phyloP scores from a whole-genome alignment of 2,888 invertebrate genomes.

The Drosophila infuscata region DNA sequence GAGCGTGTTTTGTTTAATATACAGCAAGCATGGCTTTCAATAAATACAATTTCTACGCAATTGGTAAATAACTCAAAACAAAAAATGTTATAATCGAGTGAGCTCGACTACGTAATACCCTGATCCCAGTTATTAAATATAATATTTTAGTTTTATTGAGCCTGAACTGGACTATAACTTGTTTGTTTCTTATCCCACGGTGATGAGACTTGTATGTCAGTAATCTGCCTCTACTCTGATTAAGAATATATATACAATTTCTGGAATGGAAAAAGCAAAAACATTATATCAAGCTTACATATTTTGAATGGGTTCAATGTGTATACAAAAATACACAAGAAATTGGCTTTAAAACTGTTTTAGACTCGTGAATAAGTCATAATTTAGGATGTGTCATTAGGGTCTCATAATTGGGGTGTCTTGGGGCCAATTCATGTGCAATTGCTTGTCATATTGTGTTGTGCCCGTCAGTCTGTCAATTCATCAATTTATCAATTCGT shows the following conservation, averaged over 20 bases:
- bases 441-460: constrained; percentile 35
- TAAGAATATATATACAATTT: not conserved
- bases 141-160: not conserved
- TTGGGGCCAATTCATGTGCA: constrained; percentile 17
- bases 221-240: not conserved
- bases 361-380: constrained; percentile 17
- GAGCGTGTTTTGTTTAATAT: constrained; percentile 1
- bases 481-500: constrained; percentile 32
- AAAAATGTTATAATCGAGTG: not conserved
- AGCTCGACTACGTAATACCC: not conserved
- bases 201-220: not conserved
- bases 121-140: not conserved
- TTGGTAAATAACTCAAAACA: not conserved
- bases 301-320: not conserved
- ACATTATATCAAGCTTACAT: too few species aligned
- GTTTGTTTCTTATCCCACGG: too few species aligned
- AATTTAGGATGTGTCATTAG: constrained; percentile 21
- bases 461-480: constrained; percentile 32
- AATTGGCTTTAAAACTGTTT: not conserved
- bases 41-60: not conserved
- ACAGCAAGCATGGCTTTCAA: not conserved
- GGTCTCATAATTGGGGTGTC: constrained; percentile 32
- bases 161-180: too few species aligned
- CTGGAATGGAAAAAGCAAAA: not conserved
- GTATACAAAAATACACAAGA: not conserved